Base-by-base conservation (phyloP, 2,797 vertebrate species). In the Holocentrus rufus region DNA sequence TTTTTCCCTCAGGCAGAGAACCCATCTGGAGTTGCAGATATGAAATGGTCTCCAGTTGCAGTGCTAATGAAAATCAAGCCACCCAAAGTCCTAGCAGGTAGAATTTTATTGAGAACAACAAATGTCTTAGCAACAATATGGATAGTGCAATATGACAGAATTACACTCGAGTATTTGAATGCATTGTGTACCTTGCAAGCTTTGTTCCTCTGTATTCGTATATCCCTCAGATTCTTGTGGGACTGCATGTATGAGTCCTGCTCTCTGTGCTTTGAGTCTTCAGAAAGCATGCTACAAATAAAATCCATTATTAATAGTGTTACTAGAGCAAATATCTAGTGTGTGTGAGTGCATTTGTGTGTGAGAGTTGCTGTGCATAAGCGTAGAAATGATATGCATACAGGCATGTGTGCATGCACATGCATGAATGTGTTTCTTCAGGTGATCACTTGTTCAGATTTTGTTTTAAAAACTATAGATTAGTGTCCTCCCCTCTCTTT, bases 21-120 rank as follows among this genome's bases (percentile, higher is more conserved):
- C 22, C 39, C 63, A 7, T 39, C 85, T 36, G 64, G 9, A 80
- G 55, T 71, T 49, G 56, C 49, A 61, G 92, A 90, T 30, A 1
- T 85, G 5, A 93, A 91, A 69, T 81, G 95, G 87, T 92, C 91
- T 76, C 76, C 76, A 14, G 86, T 93, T 15, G 39, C 87, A 62
- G 64, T 90, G 30, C 22, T 94, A 55, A 80, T 94, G 85, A 94
- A 94, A 89, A 89, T 96, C 76, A 93, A 88, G 30, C 92, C 95
- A 62, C 91, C 92, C 15, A 92, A 90, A 75, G 79, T 89, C 3
- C 20, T 93, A 36, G 58, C 94, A 93, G 95, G 95, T 95, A 77
- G 20, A 31, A n/a, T 56, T 57, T 18, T 31, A 69, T 42, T 2
- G 15, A 15, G 1, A 56, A 2, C 10, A 65, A 7, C 14, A 63